A percentile compares a stretch with the other conserved stretches of the same genome.
Evolutionary conservation across 2,797 vertebrate species (phyloP).

Genomic region (Limnodromus scolopaceus): DNA sequence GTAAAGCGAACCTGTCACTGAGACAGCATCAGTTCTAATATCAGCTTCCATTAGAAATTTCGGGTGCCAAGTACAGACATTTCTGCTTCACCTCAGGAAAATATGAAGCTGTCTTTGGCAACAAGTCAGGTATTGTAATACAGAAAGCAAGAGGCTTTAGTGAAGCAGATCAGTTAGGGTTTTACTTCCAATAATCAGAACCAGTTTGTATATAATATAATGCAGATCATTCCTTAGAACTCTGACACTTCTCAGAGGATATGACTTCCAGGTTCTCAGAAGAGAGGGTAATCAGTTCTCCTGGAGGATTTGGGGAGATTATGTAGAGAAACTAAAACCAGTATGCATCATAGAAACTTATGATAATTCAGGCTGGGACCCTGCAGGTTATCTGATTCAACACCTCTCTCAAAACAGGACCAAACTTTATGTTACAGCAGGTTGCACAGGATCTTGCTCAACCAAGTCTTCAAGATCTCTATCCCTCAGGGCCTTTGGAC

Average conservation of each 20-base stretch:
- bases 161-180: not conserved
- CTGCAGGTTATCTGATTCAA: not conserved
- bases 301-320: not conserved
- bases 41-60: not conserved
- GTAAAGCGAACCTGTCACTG: not conserved
- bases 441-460: not conserved
- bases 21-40: not conserved
- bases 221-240: not conserved
- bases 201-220: not conserved
- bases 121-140: not conserved
- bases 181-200: not conserved
- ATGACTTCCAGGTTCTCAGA: not conserved
- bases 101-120: not conserved
- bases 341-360: not conserved
- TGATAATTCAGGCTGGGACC: not conserved
- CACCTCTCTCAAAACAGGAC: not conserved
- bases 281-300: not conserved
- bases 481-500: not conserved
- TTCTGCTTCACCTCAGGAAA: not conserved
- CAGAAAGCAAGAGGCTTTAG: not conserved
- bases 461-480: not conserved
- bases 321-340: not conserved
- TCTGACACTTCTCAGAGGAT: not conserved
- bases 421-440: not conserved
- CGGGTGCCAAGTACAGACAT: not conserved